These are phyloP conservation scores for Astyanax mexicanus DNA, from an alignment of 2,797 vertebrate species.

Conservation along the genomic window DNA sequence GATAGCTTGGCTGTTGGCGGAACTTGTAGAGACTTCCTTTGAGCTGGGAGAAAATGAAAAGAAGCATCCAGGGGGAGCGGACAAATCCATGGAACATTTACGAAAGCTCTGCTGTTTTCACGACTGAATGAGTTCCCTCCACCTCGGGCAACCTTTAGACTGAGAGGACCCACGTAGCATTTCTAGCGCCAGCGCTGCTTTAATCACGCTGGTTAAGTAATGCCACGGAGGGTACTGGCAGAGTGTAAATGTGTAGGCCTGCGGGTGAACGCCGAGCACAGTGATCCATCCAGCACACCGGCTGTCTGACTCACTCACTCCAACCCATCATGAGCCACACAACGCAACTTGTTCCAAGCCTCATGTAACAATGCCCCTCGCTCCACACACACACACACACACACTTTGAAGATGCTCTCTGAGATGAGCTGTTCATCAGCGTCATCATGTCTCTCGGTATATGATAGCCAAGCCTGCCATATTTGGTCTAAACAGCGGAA, in stretches of 20 bases:
- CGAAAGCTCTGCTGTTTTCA: constrained; percentile 13
- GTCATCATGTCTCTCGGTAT: background rate
- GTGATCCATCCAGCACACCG: constrained; percentile 46
- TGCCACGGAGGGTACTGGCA: constrained; percentile 35
- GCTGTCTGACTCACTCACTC: constrained; percentile 57
- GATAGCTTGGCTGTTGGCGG: background rate
- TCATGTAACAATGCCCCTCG: constrained; percentile 42
- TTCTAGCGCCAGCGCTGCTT: constrained; percentile 16
- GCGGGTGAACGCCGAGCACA: constrained; percentile 36
- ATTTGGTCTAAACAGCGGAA: background rate
- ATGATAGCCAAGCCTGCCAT: background rate
- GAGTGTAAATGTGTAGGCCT: constrained; percentile 49
- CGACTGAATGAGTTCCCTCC: constrained; percentile 17
- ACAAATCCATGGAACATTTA: background rate
- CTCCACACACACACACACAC: constrained; percentile 25
- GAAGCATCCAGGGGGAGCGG: background rate
- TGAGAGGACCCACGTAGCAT: constrained; percentile 29
- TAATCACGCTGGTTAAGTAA: constrained; percentile 46
- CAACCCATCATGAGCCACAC: constrained; percentile 48
- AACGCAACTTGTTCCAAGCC: constrained; percentile 49
- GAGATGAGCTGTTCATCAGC: constrained; percentile 5
- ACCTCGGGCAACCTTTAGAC: constrained; percentile 1
- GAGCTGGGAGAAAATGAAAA: background rate
- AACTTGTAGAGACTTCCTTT: background rate
- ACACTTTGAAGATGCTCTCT: background rate